phyloP scores from a whole-genome alignment of 2,888 invertebrate species.

The Drosophila buzzatii region DNA sequence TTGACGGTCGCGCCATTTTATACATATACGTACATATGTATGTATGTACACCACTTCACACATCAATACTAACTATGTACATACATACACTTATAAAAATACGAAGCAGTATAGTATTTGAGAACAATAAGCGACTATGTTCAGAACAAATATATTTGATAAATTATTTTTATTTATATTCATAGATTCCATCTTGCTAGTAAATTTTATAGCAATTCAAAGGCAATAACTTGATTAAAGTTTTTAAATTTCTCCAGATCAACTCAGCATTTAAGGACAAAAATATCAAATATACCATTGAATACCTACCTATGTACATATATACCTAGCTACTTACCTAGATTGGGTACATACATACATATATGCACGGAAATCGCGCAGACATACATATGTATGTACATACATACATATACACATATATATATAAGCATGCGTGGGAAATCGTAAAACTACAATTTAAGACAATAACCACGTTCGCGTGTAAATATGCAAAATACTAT shows the following conservation, averaged over 20 bases:
- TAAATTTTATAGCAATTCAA: too few relatives aligned
- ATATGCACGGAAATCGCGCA: neutral
- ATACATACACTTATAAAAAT: neutral
- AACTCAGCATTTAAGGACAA: neutral
- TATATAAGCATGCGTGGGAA: neutral
- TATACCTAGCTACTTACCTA: too few relatives aligned
- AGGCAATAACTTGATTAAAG: neutral
- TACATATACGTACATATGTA: neutral
- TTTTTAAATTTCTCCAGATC: neutral
- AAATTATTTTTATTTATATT: too few relatives aligned
- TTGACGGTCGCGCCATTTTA: slow-evolving; percentile 53
- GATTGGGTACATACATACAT: neutral
- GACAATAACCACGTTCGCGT: slow-evolving; percentile 1
- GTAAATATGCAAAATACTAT: neutral
- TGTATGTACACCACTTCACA: neutral
- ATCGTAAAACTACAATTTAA: neutral
- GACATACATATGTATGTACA: too few relatives aligned
- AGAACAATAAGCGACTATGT: neutral
- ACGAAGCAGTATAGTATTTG: neutral
- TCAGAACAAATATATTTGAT: neutral
- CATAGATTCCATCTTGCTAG: too few relatives aligned
- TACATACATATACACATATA: neutral
- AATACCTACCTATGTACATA: neutral
- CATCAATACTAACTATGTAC: neutral
- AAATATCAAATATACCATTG: neutral